A percentile compares a stretch with the other conserved stretches of the same genome.
phyloP scores from a whole-genome alignment of 2,113 vertebrate species.

The Noctilio leporinus region DNA sequence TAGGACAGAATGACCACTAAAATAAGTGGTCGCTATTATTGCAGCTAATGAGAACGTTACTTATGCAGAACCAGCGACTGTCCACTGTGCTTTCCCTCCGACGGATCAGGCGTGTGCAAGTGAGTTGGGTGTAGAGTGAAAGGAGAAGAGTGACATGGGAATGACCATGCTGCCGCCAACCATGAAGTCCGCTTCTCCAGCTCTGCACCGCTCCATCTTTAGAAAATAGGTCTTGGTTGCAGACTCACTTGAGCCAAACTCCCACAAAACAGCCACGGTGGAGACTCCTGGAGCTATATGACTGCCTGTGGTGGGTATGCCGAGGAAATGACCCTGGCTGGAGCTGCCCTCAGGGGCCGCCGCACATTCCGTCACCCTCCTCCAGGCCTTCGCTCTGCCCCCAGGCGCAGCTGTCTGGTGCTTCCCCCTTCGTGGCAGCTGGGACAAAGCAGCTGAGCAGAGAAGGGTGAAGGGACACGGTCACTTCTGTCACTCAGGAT shows the following conservation, averaged over 20 bases:
- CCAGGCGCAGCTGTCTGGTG: constrained; percentile 58
- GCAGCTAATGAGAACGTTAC: constrained; percentile 8
- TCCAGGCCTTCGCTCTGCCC: not conserved
- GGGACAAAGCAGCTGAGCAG: constrained; percentile 63
- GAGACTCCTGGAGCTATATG: not conserved
- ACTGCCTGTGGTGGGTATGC: not conserved
- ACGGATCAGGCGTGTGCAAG: not conserved
- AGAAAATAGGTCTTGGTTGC: constrained; percentile 14
- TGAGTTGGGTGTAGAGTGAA: not conserved
- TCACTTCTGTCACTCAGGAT: not conserved
- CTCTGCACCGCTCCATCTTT: not conserved
- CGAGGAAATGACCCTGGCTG: not conserved
- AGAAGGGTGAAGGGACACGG: not conserved
- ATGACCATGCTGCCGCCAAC: not conserved
- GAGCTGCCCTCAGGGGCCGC: constrained; percentile 19
- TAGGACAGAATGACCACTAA: not conserved
- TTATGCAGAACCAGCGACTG: not conserved
- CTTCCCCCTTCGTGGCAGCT: constrained; percentile 36
- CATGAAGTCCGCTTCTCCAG: not conserved
- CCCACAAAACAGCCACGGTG: not conserved
- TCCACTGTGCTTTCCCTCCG: not conserved
- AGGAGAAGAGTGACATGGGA: not conserved
- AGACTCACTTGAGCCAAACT: not conserved
- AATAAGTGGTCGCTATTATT: not conserved
- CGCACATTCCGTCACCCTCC: constrained; percentile 32